A percentile compares a stretch with the other conserved stretches of the same genome.
phyloP scores from a whole-genome alignment of 2,888 invertebrate species.

The Bhutanitis thaidina region DNA sequence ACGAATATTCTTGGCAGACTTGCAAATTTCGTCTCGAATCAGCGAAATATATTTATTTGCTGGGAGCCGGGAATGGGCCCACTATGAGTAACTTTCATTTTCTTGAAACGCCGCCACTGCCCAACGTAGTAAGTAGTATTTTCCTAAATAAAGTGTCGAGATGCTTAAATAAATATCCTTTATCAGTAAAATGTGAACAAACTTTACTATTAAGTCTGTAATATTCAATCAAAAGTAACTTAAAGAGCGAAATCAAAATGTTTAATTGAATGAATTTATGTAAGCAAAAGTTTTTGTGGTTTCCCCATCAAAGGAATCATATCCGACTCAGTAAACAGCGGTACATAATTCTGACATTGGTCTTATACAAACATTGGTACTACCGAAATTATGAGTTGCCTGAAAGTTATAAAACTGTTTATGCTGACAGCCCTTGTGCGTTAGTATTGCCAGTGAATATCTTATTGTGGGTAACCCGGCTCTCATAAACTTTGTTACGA shows the following conservation, averaged over 20 bases:
- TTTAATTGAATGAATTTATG: too few species aligned
- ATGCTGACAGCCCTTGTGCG: slow-evolving; percentile 24
- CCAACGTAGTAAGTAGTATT: slow-evolving; percentile 20
- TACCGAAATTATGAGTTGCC: slow-evolving; percentile 6
- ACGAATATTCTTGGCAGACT: slow-evolving; percentile 80
- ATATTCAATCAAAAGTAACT: too few species aligned
- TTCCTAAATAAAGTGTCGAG: not conserved
- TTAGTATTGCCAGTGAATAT: slow-evolving; percentile 34
- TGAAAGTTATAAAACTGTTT: slow-evolving; percentile 22
- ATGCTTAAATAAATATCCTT: not conserved
- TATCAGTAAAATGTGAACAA: too few species aligned
- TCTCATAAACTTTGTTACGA: slow-evolving; percentile 48
- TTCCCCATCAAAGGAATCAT: too few species aligned
- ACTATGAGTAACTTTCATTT: slow-evolving; percentile 62
- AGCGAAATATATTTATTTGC: slow-evolving; percentile 78
- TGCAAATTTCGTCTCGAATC: slow-evolving; percentile 77
- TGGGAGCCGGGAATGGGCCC: slow-evolving; percentile 58
- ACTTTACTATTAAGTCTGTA: too few species aligned
- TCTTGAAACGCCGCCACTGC: slow-evolving; percentile 43
- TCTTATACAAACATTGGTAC: too few species aligned
- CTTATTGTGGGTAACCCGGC: slow-evolving; percentile 30
- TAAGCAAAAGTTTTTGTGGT: too few species aligned
- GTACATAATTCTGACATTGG: too few species aligned
- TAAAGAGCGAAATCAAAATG: too few species aligned
- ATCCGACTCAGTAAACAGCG: too few species aligned